Percentiles rank a stretch among this genome's conserved stretches.
phyloP scores from a whole-genome alignment of 2,888 invertebrate genomes.

The Drosophila nr. fundita region DNA sequence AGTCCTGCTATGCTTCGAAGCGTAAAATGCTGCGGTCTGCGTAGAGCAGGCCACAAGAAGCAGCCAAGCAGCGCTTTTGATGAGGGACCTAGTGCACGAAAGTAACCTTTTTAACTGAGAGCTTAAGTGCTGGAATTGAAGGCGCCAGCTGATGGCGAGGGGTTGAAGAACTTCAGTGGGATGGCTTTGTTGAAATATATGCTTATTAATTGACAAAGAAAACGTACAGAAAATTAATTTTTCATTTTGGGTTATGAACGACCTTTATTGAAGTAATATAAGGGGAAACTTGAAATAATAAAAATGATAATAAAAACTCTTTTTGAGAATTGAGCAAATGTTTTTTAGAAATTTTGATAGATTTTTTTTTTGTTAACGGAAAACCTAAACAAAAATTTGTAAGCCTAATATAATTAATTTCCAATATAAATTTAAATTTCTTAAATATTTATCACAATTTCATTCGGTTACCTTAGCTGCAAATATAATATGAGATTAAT shows the following conservation, averaged over 20 bases:
- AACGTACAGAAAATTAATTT: conserved; percentile 8
- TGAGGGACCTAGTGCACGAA: conserved; percentile 61
- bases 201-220: conserved; percentile 60
- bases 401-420: neutral
- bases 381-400: neutral
- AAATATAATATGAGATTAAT: neutral
- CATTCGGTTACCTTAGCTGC: neutral
- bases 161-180: conserved; percentile 7
- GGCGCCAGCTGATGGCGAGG: conserved; percentile 9
- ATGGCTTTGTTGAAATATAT: conserved; percentile 9
- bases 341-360: neutral
- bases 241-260: neutral
- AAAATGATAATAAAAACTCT: no score
- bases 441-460: neutral
- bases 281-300: neutral
- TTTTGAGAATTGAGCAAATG: neutral
- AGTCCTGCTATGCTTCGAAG: conserved; percentile 41
- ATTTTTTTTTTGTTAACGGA: no score
- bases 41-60: conserved; percentile 33
- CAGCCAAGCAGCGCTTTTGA: conserved; percentile 54
- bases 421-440: neutral
- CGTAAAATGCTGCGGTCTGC: conserved; percentile 71
- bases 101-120: conserved; percentile 51
- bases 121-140: conserved; percentile 49
- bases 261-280: neutral